Evolutionary conservation across 2,888 invertebrate genomes (phyloP).

Genomic region (Cryptocephalus primarius): DNA sequence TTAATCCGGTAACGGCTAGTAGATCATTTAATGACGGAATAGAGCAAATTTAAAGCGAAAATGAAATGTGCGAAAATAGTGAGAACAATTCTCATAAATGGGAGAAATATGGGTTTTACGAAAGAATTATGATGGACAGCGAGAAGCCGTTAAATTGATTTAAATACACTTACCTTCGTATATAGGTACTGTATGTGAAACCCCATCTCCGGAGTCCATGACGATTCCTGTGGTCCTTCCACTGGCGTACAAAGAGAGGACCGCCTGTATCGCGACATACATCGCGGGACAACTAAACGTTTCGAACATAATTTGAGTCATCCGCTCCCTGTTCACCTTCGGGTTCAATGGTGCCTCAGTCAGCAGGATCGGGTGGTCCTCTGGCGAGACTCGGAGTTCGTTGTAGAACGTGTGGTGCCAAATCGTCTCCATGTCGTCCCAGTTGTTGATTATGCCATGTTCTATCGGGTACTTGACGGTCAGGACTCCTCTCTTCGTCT

Average conservation of each 20-base stretch:
- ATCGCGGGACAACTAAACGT: slow-evolving; percentile 49
- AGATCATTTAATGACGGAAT: too few relatives aligned
- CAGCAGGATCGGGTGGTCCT: slow-evolving; percentile 66
- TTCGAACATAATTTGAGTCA: slow-evolving; percentile 58
- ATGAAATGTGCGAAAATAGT: too few relatives aligned
- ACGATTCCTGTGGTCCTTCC: slow-evolving; percentile 66
- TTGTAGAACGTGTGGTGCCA: slow-evolving; percentile 83
- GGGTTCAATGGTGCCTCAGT: slow-evolving; percentile 74
- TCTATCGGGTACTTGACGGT: slow-evolving; percentile 64
- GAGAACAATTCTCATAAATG: too few relatives aligned
- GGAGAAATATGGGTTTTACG: too few relatives aligned
- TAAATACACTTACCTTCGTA: slow-evolving; percentile 47
- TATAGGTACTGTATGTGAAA: slow-evolving; percentile 63
- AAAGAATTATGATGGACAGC: too few relatives aligned
- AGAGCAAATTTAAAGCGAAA: too few relatives aligned
- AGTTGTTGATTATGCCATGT: slow-evolving; percentile 66
- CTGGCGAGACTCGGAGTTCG: slow-evolving; percentile 66
- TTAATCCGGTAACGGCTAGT: too few relatives aligned
- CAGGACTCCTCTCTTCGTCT: slow-evolving; percentile 43
- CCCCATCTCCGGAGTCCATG: slow-evolving; percentile 62
- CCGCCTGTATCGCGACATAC: slow-evolving; percentile 66
- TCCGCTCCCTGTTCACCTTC: slow-evolving; percentile 70
- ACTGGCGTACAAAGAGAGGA: slow-evolving; percentile 60
- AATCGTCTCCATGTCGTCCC: slow-evolving; percentile 84
- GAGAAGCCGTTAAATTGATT: too few relatives aligned